Conservation (phyloP, 2,888 invertebrate genomes). For the Eupithecia tripunctaria region DNA sequence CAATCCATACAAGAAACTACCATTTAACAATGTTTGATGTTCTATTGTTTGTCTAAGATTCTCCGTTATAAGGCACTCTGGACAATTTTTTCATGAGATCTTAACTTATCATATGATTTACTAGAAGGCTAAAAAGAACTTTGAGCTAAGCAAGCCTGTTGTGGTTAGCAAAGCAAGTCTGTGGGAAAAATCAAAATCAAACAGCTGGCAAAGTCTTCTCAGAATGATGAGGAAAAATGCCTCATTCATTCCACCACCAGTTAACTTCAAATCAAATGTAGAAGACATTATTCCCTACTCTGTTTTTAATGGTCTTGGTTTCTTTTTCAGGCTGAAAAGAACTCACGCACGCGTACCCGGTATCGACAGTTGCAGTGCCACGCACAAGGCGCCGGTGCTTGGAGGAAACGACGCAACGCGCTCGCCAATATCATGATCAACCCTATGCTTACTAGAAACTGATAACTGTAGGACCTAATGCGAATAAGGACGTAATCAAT, state of each 20-base stretch:
- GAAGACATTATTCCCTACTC: not conserved
- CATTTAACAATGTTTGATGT: not conserved
- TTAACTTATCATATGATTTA: not conserved
- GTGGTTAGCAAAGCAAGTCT: no score
- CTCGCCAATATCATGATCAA: constrained; percentile 99
- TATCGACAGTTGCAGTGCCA: constrained; percentile 95
- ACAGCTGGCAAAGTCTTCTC: no score
- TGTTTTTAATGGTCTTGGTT: constrained; percentile 24
- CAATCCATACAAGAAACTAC: not conserved
- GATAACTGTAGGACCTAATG: not conserved
- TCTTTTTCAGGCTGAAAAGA: constrained; percentile 92
- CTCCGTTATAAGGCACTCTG: no score
- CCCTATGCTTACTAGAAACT: constrained; percentile 87
- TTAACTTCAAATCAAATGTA: not conserved
- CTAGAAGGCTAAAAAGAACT: not conserved
- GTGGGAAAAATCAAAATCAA: no score
- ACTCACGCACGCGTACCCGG: constrained; percentile 94
- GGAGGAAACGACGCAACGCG: constrained; percentile 96
- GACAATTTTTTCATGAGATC: not conserved
- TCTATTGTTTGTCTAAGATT: no score
- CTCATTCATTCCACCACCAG: no score
- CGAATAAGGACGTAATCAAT: not conserved
- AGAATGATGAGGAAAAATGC: no score
- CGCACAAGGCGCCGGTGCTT: constrained; percentile 95
- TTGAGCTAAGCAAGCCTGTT: not conserved